Percentiles rank a stretch among this genome's conserved stretches.
Conservation (phyloP, 2,888 invertebrate genomes). For the Steinernema carpocapsae region DNA sequence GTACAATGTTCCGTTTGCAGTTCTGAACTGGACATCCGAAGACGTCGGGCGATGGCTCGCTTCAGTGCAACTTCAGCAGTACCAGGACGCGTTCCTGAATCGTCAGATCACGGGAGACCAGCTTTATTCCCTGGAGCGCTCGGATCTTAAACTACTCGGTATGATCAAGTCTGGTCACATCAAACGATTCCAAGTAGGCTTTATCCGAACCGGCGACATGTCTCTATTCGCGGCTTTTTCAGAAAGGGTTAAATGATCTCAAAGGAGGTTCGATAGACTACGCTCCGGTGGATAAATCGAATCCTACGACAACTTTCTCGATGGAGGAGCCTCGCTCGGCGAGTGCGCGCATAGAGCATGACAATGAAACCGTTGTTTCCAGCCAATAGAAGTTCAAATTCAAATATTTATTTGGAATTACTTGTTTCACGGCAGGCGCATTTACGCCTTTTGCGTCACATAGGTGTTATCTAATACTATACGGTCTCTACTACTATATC, state of each 20-base stretch:
- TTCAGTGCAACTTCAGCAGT: conserved; percentile 84
- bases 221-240: background rate
- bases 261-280: conserved; percentile 30
- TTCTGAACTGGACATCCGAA: conserved; percentile 79
- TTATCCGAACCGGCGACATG: background rate
- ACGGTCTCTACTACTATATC: background rate
- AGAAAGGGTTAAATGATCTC: conserved; percentile 34
- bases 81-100: conserved; percentile 75
- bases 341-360: conserved; percentile 26
- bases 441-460: conserved; percentile 19
- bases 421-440: background rate
- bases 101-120: conserved; percentile 87
- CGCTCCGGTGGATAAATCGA: conserved; percentile 28
- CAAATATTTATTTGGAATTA: background rate
- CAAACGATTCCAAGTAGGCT: conserved; percentile 80
- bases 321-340: conserved; percentile 31
- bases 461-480: background rate
- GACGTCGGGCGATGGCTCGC: conserved; percentile 91
- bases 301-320: conserved; percentile 23
- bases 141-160: conserved; percentile 81
- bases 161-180: conserved; percentile 93
- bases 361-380: conserved; percentile 5
- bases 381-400: conserved; percentile 23
- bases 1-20: conserved; percentile 40
- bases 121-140: conserved; percentile 82